A percentile compares a stretch with the other conserved stretches of the same genome.
These are phyloP conservation scores for Zaprionus ghesquierei DNA, from an alignment of 1,140 invertebrate species.

Conservation along the genomic window DNA sequence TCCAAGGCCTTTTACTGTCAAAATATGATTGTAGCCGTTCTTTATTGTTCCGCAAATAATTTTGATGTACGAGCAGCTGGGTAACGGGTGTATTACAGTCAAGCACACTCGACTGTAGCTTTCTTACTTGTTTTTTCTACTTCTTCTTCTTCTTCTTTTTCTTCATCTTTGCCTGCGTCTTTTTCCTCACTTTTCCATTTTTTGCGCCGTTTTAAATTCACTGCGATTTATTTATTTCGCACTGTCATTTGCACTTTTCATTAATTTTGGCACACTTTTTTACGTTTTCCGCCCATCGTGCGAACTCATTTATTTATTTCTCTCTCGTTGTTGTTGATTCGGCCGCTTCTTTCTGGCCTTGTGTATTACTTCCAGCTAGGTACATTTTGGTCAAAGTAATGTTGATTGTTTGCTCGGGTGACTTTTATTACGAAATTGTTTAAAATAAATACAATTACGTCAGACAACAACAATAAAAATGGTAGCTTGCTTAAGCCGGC, in stretches of 20 bases:
- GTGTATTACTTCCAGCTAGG: slow-evolving; percentile 44
- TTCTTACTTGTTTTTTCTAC: no score
- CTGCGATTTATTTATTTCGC: slow-evolving; percentile 33
- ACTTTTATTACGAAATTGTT: slow-evolving; percentile 78
- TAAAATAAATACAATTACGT: slow-evolving; percentile 77
- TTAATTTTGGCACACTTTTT: slow-evolving; percentile 70
- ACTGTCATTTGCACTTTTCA: slow-evolving; percentile 75
- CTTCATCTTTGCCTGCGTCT: slow-evolving; percentile 31
- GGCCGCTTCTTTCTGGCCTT: slow-evolving; percentile 36
- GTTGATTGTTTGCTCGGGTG: slow-evolving; percentile 76
- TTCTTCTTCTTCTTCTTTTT: slow-evolving; percentile 18
- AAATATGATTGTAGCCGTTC: no score
- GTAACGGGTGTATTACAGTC: no score
- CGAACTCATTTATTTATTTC: slow-evolving; percentile 63
- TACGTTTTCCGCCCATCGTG: slow-evolving; percentile 43
- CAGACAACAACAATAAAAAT: no score
- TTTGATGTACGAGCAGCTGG: no score
- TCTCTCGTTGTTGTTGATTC: slow-evolving; percentile 20
- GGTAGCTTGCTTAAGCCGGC: slow-evolving; percentile 24
- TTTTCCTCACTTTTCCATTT: slow-evolving; percentile 44
- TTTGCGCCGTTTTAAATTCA: slow-evolving; percentile 50
- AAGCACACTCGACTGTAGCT: no score
- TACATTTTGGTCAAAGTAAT: slow-evolving; percentile 66
- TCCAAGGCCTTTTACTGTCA: no score
- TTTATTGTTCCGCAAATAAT: no score